phyloP scores from a whole-genome alignment of 2,797 vertebrate species.

The Paramormyrops hopkinsi region DNA sequence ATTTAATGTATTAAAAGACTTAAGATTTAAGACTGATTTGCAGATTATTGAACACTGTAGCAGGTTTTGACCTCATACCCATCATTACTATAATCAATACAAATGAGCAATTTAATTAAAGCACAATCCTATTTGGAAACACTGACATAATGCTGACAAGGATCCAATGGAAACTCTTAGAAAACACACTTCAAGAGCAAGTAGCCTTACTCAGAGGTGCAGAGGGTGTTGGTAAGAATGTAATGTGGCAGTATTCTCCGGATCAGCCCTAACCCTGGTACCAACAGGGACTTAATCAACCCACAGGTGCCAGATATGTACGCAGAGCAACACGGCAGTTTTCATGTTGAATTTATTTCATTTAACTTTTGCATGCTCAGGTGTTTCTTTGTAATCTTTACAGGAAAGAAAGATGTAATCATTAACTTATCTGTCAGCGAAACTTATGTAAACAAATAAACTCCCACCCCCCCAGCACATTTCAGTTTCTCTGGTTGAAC shows the following conservation, averaged over 20 bases:
- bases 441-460: background rate
- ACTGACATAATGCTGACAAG: background rate
- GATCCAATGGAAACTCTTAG: background rate
- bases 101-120: background rate
- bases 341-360: background rate
- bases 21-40: background rate
- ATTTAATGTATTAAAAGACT: background rate
- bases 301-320: background rate
- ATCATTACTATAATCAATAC: background rate
- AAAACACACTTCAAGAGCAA: background rate
- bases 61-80: background rate
- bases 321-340: background rate
- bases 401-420: background rate
- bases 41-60: background rate
- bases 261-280: background rate
- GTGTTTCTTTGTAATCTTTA: background rate
- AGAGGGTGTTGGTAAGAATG: background rate
- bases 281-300: background rate
- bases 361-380: background rate
- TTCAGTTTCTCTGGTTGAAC: background rate
- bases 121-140: background rate
- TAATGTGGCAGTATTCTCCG: background rate
- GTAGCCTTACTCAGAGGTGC: background rate
- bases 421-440: background rate
- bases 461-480: background rate